Conservation (phyloP, 2,797 vertebrate species). For the Mus caroli region DNA sequence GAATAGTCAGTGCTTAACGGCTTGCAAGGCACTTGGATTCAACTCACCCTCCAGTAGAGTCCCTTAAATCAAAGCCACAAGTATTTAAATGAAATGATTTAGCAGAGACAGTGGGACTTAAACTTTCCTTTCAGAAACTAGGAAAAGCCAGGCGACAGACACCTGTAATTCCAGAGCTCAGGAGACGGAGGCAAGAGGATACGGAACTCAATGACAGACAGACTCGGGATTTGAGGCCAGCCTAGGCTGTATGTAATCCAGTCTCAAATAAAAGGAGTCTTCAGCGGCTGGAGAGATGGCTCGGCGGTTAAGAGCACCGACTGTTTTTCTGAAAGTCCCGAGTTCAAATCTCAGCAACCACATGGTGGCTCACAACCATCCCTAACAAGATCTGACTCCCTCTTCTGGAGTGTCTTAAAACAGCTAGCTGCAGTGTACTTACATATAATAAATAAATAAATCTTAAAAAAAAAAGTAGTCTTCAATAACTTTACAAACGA, state of each 20-base stretch:
- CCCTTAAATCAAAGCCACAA: conserved; percentile 41
- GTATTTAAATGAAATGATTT: conserved; percentile 4
- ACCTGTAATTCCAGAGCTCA: not conserved
- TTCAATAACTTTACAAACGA: not conserved
- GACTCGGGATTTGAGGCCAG: not conserved
- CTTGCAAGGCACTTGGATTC: conserved; percentile 11
- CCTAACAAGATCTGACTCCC: no score
- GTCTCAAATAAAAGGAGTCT: not conserved
- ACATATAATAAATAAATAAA: no score
- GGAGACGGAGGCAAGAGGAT: not conserved
- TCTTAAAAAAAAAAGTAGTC: not conserved
- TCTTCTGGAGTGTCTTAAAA: no score
- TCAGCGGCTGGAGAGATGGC: no score
- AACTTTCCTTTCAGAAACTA: not conserved
- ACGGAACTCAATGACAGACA: not conserved
- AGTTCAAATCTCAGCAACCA: no score
- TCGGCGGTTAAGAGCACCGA: no score
- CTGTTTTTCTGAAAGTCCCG: no score
- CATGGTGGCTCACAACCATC: no score
- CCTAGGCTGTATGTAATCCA: not conserved
- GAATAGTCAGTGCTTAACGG: not conserved
- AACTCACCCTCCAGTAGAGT: not conserved
- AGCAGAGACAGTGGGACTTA: not conserved
- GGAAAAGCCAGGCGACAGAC: not conserved
- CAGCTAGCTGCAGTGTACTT: no score